These are phyloP conservation scores for Diglossa brunneiventris DNA, from an alignment of 2,113 vertebrate species.

Conservation along the genomic window DNA sequence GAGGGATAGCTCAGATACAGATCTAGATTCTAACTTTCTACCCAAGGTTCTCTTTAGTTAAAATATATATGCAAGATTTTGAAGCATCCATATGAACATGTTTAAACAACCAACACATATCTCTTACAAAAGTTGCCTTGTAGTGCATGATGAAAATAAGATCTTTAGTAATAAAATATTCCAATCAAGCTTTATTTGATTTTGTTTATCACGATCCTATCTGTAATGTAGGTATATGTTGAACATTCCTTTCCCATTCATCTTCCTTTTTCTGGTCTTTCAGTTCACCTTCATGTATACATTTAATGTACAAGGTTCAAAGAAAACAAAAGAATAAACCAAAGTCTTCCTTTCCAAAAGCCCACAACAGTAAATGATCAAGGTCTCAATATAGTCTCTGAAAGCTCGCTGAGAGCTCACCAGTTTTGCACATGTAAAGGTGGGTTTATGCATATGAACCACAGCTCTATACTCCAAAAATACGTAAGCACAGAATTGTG, in stretches of 20 bases:
- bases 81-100: constrained; percentile 44
- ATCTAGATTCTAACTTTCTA: constrained; percentile 47
- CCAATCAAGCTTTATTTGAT: constrained; percentile 52
- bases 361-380: constrained; percentile 17
- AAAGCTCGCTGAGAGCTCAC: constrained; percentile 2
- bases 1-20: constrained; percentile 39
- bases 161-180: constrained; percentile 47
- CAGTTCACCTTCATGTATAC: constrained; percentile 2
- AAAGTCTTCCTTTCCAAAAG: constrained; percentile 39
- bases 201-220: constrained; percentile 51
- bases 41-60: constrained; percentile 36
- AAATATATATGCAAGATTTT: constrained; percentile 46
- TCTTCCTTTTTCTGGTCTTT: constrained; percentile 38
- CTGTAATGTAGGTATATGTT: constrained; percentile 32
- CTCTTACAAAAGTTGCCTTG: constrained; percentile 45
- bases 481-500: neutral
- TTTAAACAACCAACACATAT: constrained; percentile 52
- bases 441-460: constrained; percentile 4
- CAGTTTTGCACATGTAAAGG: constrained; percentile 5
- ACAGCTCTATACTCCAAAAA: neutral
- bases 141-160: constrained; percentile 43
- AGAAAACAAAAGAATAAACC: constrained; percentile 55
- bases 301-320: constrained; percentile 38
- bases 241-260: constrained; percentile 40
- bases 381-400: neutral